Base-by-base conservation (phyloP, 2,113 vertebrate genomes). In the Desmodus rotundus region DNA sequence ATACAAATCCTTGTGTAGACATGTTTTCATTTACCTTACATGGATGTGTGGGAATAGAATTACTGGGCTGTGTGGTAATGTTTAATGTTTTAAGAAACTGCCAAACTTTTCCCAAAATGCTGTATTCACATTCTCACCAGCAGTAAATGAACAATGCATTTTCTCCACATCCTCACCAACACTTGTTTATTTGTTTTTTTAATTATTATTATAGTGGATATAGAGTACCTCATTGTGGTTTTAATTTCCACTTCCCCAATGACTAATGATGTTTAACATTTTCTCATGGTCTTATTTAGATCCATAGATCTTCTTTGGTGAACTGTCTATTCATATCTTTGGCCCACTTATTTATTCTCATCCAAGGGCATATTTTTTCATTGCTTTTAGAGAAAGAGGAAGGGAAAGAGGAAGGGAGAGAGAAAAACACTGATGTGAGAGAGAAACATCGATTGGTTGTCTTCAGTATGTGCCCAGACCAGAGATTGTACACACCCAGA, bases 61-160 rank as follows among this genome's bases (percentile, higher is more conserved):
- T 14, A 26, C 45, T 50, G 24, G 38, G 9, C 58, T 17, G 33
- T 50, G 2, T 22, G 43, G 22, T 80, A 36, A 50, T n/a, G 28
- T 41, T n/a, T 43, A 10, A 15, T 36, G 36, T 82, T 73, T 73
- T 73, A 41, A n/a, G 43, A 81, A 73, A n/a, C 76, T 91, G 36
- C 41, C 63, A 61, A 15, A 61, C n/a, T 9, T 43, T 89, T 74
- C 33, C 61, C 73, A 7, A 15, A 63, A 36, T 31, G 63, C 4
- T 9, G 4, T 33, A 1, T 33, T 28, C 43, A 5, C 13, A 0
- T 33, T 52, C 13, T 80, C 3, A 9, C 36, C 52, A 52, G 1
- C 33, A 14, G 20, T 17, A 1, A 6, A 1, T 7, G 28, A 43
- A n/a, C 12, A 6, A 6, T 22, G 24, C 16, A 10, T 45, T 68